A percentile compares a stretch with the other conserved stretches of the same genome.
These are phyloP conservation scores for Argyrosomus regius DNA, from an alignment of 2,797 vertebrate species.

Conservation along the genomic window DNA sequence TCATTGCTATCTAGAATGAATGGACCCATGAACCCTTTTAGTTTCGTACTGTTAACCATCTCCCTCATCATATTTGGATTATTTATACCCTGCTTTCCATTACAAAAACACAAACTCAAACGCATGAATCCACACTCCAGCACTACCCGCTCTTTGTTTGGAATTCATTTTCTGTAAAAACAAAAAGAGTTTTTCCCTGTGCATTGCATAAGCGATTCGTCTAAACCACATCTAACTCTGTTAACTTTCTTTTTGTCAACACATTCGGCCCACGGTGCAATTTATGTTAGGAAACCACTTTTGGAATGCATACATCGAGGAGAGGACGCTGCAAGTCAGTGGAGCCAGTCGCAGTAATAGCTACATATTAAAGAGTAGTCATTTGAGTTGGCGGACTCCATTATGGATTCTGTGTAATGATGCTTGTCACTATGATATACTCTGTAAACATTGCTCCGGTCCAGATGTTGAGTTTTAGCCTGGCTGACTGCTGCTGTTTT, in stretches of 20 bases:
- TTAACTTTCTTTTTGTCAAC: conserved; percentile 6
- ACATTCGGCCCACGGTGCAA: background rate
- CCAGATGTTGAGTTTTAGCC: conserved; percentile 34
- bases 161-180: conserved; percentile 17
- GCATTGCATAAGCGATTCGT: conserved; percentile 40
- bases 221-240: background rate
- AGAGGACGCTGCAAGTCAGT: conserved; percentile 27
- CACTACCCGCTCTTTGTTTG: conserved; percentile 41
- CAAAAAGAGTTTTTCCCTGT: background rate
- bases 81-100: conserved; percentile 61
- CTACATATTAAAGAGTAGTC: conserved; percentile 56
- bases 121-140: background rate
- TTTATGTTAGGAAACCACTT: background rate
- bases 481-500: conserved; percentile 19
- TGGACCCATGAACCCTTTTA: conserved; percentile 48
- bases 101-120: conserved; percentile 35
- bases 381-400: conserved; percentile 49
- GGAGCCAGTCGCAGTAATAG: conserved; percentile 42
- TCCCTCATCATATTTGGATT: conserved; percentile 52
- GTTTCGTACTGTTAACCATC: conserved; percentile 55
- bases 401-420: conserved; percentile 69
- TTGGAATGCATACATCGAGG: conserved; percentile 4
- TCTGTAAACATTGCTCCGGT: conserved; percentile 60
- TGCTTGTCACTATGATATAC: conserved; percentile 60
- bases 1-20: conserved; percentile 45